Percentiles rank a stretch among this genome's conserved stretches.
Evolutionary conservation across 1,140 invertebrate genomes (phyloP).

Genomic region (Microplitis demolitor): DNA sequence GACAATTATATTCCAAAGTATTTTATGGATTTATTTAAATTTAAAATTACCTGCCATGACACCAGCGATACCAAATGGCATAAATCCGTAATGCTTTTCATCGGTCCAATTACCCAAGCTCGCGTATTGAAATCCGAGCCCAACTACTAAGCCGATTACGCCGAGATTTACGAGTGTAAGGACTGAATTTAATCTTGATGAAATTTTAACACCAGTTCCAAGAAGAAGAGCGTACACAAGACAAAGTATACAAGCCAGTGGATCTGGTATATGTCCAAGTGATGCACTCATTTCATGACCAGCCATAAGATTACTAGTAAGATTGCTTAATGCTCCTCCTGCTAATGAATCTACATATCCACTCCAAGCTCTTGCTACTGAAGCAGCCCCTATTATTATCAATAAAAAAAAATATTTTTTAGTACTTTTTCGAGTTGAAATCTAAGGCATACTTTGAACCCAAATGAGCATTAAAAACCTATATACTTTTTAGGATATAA

Average conservation of each 20-base stretch:
- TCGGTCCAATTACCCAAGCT: conserved; percentile 80
- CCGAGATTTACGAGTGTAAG: conserved; percentile 78
- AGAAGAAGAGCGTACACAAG: conserved; percentile 74
- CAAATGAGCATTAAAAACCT: neutral
- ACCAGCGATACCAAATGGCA: conserved; percentile 81
- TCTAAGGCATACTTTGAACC: neutral
- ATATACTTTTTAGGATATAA: no score
- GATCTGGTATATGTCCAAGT: conserved; percentile 77
- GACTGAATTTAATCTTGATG: conserved; percentile 80
- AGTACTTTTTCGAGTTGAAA: neutral
- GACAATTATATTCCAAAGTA: neutral
- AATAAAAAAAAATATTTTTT: no score
- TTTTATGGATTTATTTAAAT: neutral
- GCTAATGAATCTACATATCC: conserved; percentile 88
- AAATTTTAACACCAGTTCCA: conserved; percentile 85
- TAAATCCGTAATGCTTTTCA: conserved; percentile 67
- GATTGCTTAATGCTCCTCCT: conserved; percentile 79
- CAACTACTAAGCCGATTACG: conserved; percentile 77
- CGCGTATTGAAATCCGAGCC: conserved; percentile 80
- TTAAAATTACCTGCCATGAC: conserved; percentile 64
- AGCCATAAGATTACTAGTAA: conserved; percentile 73
- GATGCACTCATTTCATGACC: conserved; percentile 69
- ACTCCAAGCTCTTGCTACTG: conserved; percentile 90
- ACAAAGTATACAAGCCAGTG: conserved; percentile 79
- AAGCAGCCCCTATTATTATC: conserved; percentile 74